Percentiles rank a stretch among this genome's conserved stretches.
Evolutionary conservation across 2,888 invertebrate species (phyloP).

Genomic region (Deilephila porcellus): DNA sequence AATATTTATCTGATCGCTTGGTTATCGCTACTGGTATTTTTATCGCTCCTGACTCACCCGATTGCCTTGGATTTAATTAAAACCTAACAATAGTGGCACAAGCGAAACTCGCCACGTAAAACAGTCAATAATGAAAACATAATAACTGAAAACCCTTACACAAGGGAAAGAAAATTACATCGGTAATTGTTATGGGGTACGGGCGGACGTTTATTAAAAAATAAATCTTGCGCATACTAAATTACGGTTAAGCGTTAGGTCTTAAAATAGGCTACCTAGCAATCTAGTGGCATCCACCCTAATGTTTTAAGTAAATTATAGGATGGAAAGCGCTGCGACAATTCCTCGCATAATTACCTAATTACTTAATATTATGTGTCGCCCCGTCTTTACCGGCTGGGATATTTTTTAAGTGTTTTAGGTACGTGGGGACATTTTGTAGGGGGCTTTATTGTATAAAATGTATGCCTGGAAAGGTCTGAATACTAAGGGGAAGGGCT

Average conservation of each 20-base stretch:
- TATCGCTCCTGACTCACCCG: not conserved
- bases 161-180: constrained; percentile 9
- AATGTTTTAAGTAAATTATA: constrained; percentile 27
- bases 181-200: not conserved
- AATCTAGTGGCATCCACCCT: constrained; percentile 29
- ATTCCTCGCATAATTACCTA: constrained; percentile 14
- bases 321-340: not conserved
- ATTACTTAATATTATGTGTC: constrained; percentile 20
- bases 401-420: constrained; percentile 3
- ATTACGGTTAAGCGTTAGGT: constrained; percentile 21
- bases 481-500: not conserved
- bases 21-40: not conserved
- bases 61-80: not conserved
- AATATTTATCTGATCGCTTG: not conserved
- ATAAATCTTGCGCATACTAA: constrained; percentile 23
- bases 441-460: not conserved
- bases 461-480: not conserved
- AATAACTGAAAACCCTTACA: not conserved
- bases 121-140: not conserved
- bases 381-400: constrained; percentile 1
- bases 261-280: constrained; percentile 21
- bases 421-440: not conserved
- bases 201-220: not conserved
- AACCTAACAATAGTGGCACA: not conserved
- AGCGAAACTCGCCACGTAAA: not conserved